Evolutionary conservation across 2,113 vertebrate genomes (phyloP).

Genomic region (Sander lucioperca): DNA sequence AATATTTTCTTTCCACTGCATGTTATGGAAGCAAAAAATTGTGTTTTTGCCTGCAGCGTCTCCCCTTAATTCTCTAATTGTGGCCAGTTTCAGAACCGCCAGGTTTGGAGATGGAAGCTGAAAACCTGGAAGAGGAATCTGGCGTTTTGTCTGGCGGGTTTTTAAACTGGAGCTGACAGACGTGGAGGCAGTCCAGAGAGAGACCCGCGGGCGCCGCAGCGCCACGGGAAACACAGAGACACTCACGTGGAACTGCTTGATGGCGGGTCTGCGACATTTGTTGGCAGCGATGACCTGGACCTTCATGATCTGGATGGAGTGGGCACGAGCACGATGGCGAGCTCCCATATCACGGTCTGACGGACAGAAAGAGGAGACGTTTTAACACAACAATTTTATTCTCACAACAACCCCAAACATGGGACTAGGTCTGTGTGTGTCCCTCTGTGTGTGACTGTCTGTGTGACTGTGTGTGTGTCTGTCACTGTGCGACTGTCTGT

Average conservation of each 20-base stretch:
- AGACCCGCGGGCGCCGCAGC: constrained; percentile 52
- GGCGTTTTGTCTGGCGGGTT: constrained; percentile 66
- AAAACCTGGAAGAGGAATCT: constrained; percentile 80
- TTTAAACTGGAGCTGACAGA: constrained; percentile 52
- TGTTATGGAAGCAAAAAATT: no score
- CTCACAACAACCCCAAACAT: no score
- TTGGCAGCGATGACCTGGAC: constrained; percentile 95
- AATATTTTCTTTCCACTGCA: no score
- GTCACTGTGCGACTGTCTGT: no score
- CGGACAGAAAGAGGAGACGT: background rate
- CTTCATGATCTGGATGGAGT: constrained; percentile 99
- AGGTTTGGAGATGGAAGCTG: constrained; percentile 60
- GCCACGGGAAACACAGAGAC: no score
- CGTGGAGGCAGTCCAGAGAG: constrained; percentile 63
- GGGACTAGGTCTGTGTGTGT: no score
- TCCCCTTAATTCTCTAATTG: background rate
- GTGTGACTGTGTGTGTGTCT: no score
- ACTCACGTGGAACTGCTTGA: constrained; percentile 99
- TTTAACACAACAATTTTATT: background rate
- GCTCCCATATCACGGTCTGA: constrained; percentile 98
- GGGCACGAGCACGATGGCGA: constrained; percentile 93
- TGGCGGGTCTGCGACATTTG: constrained; percentile 96
- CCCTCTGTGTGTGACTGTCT: no score
- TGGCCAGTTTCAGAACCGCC: constrained; percentile 74
- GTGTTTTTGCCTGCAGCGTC: no score